Conservation (phyloP, 2,888 invertebrate genomes). For the Cactoblastis cactorum region DNA sequence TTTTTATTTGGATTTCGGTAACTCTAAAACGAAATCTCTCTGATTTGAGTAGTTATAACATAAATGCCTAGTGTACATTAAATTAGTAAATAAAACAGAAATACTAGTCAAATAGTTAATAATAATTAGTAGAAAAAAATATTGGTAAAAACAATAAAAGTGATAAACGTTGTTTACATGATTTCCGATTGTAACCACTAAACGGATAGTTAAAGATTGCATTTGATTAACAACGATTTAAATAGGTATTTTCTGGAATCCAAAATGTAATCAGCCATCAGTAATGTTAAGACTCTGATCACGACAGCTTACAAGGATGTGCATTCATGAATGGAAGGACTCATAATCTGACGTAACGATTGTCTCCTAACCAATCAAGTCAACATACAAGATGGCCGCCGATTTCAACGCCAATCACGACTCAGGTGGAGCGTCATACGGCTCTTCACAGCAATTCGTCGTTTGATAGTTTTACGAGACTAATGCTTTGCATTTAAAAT, state of each 20-base stretch:
- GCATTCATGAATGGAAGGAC: constrained; percentile 39
- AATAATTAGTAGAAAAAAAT: too few relatives aligned
- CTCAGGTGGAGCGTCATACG: constrained; percentile 55
- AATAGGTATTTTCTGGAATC: not conserved
- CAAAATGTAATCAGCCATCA: not conserved
- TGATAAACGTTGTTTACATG: too few relatives aligned
- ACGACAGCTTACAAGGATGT: constrained; percentile 10
- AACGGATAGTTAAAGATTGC: too few relatives aligned
- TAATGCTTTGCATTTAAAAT: constrained; percentile 76
- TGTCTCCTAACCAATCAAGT: constrained; percentile 41
- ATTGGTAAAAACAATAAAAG: too few relatives aligned
- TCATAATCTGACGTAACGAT: constrained; percentile 48
- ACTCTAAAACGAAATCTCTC: too few relatives aligned
- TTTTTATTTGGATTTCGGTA: too few relatives aligned
- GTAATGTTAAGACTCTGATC: not conserved
- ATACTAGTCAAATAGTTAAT: too few relatives aligned
- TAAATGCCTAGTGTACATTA: too few relatives aligned
- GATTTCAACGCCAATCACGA: constrained; percentile 67
- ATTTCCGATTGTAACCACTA: too few relatives aligned
- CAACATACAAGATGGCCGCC: constrained; percentile 64
- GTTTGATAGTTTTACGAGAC: constrained; percentile 76
- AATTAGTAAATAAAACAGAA: too few relatives aligned
- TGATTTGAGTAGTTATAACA: too few relatives aligned
- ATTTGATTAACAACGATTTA: not conserved
- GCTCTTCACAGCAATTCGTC: constrained; percentile 64